These are phyloP conservation scores for Odocoileus hemionus DNA, from an alignment of 2,113 vertebrate genomes.

Conservation along the genomic window DNA sequence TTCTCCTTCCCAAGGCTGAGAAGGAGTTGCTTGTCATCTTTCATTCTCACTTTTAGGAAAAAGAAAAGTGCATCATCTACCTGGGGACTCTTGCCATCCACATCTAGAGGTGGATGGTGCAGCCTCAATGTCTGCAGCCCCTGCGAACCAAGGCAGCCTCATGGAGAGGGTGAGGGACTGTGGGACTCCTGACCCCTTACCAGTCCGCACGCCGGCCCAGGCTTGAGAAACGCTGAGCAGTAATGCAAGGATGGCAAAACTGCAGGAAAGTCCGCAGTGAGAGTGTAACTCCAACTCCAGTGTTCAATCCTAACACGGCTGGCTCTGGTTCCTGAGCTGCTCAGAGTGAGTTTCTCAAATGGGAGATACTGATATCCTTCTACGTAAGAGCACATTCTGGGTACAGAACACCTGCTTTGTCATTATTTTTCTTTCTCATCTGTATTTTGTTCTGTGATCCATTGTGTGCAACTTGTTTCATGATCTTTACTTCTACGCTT, in stretches of 20 bases:
- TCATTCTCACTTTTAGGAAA: not conserved
- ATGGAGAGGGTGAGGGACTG: not conserved
- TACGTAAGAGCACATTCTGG: not conserved
- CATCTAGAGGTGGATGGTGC: not conserved
- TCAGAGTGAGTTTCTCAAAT: not conserved
- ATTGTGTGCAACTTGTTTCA: not conserved
- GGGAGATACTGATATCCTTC: not conserved
- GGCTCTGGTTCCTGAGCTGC: not conserved
- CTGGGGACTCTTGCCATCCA: not conserved
- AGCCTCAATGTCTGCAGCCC: rapidly evolving
- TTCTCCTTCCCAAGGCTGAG: not conserved
- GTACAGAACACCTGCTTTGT: not conserved
- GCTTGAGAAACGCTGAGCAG: not conserved
- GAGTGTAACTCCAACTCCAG: not conserved
- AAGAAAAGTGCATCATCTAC: not conserved
- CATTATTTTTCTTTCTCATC: not conserved
- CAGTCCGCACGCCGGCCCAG: not conserved
- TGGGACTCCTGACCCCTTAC: not conserved
- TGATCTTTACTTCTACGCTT: not conserved
- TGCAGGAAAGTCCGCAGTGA: rapidly evolving
- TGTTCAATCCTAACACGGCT: not conserved
- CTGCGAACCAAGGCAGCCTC: not conserved
- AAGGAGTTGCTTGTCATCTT: not conserved
- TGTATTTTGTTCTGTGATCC: not conserved
- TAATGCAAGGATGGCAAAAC: not conserved